A percentile compares a stretch with the other conserved stretches of the same genome.
Conservation (phyloP, 2,797 vertebrate species). For the Huso huso region DNA sequence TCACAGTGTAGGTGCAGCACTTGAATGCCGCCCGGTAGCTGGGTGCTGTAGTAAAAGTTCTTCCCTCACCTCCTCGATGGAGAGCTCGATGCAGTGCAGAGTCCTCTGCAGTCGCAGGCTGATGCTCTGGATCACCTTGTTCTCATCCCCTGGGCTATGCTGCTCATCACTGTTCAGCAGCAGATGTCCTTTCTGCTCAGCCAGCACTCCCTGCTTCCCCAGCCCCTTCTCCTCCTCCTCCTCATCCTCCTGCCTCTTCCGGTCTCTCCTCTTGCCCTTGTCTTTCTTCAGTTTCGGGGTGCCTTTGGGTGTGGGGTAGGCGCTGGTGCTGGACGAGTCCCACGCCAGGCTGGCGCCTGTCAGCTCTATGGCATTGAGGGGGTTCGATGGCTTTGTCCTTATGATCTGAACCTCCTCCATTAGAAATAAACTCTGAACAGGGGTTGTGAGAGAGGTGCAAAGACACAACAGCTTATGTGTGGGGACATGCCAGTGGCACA, state of each 20-base stretch:
- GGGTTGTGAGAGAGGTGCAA: conserved; percentile 75
- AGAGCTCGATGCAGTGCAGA: conserved; percentile 74
- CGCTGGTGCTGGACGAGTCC: conserved; percentile 76
- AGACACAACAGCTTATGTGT: conserved; percentile 73
- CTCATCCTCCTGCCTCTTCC: conserved; percentile 49
- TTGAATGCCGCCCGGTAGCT: too few species aligned
- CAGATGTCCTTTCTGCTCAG: conserved; percentile 72
- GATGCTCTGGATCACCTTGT: conserved; percentile 49
- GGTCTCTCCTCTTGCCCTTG: conserved; percentile 47
- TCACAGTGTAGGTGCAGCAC: neutral
- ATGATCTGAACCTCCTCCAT: conserved; percentile 82
- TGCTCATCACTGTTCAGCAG: conserved; percentile 63
- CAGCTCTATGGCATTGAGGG: conserved; percentile 76
- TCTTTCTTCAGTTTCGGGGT: conserved; percentile 68
- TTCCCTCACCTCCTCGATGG: conserved; percentile 64
- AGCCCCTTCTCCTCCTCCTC: conserved; percentile 49
- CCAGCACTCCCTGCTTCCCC: conserved; percentile 54
- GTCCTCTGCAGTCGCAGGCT: conserved; percentile 71
- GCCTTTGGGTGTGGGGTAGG: conserved; percentile 77
- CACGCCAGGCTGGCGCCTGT: conserved; percentile 79
- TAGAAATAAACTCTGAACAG: conserved; percentile 86
- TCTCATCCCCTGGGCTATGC: conserved; percentile 61
- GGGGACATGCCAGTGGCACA: conserved; percentile 65
- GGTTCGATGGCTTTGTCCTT: conserved; percentile 68
- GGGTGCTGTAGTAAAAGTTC: neutral